Conservation (phyloP, 1,140 invertebrate species). For the Cydia strobilella region DNA sequence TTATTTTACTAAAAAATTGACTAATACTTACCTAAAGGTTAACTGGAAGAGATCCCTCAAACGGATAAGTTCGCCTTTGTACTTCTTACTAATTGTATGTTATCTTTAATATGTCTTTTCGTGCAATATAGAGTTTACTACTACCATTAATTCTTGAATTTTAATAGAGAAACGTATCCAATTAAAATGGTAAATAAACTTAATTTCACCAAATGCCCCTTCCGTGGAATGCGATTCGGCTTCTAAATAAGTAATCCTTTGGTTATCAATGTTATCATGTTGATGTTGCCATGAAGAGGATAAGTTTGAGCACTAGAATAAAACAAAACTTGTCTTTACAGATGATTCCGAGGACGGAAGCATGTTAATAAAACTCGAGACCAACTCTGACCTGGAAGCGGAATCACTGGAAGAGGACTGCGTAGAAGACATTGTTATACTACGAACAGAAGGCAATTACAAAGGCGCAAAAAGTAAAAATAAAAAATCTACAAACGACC, state of each 20-base stretch:
- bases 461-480: slow-evolving; percentile 13
- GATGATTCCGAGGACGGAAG: not conserved
- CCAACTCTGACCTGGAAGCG: slow-evolving; percentile 18
- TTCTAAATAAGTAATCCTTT: not conserved
- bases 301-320: not conserved
- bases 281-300: not conserved
- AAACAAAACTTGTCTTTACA: slow-evolving; percentile 17
- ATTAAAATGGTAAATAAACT: too few species aligned
- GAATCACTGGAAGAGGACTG: slow-evolving; percentile 30
- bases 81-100: too few species aligned
- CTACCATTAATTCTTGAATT: too few species aligned
- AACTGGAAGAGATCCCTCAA: too few species aligned
- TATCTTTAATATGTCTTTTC: too few species aligned
- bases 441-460: slow-evolving; percentile 2
- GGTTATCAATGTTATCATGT: too few species aligned
- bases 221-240: not conserved
- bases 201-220: too few species aligned
- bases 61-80: too few species aligned
- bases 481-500: slow-evolving; percentile 11
- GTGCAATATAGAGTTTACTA: too few species aligned
- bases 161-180: too few species aligned
- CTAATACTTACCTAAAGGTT: too few species aligned
- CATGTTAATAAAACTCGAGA: slow-evolving; percentile 5
- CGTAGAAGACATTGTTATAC: slow-evolving; percentile 12
- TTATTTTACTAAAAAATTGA: too few species aligned